These are phyloP conservation scores for Rhimphoctona megacephalus DNA, from an alignment of 2,888 invertebrate species.

Conservation along the genomic window DNA sequence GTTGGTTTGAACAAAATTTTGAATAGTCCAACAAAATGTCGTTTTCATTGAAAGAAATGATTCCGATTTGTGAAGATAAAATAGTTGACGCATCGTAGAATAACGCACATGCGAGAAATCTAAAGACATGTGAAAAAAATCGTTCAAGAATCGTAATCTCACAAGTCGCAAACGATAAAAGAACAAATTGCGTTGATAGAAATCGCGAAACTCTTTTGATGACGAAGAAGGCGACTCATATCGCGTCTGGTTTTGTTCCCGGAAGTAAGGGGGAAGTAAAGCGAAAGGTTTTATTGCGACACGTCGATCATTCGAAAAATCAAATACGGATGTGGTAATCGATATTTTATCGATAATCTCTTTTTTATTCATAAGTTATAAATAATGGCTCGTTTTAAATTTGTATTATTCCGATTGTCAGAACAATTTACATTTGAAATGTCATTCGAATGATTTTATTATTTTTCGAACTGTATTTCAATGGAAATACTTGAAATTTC, in stretches of 20 bases:
- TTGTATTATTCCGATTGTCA: neutral
- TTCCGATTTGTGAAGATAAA: neutral
- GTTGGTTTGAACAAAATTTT: too few species aligned
- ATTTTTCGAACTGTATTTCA: neutral
- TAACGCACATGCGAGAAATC: neutral
- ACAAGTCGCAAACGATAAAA: conserved; percentile 7
- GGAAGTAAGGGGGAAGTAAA: conserved; percentile 14
- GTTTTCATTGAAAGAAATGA: neutral
- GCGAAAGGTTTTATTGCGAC: conserved; percentile 9
- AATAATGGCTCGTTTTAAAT: neutral
- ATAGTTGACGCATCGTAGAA: neutral
- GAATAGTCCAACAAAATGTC: too few species aligned
- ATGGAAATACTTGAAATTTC: neutral
- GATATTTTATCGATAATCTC: neutral
- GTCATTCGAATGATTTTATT: neutral
- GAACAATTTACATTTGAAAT: neutral
- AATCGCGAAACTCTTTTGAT: conserved; percentile 17
- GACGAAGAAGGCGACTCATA: conserved; percentile 25
- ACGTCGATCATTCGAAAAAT: conserved; percentile 12
- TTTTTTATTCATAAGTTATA: neutral
- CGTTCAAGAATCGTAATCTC: conserved; percentile 19
- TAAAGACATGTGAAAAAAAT: conserved; percentile 8
- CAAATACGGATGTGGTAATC: neutral
- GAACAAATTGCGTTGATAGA: neutral
- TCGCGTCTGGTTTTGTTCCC: conserved; percentile 29